Conservation (phyloP, 2,113 vertebrate genomes). For the Etheostoma cragini region DNA sequence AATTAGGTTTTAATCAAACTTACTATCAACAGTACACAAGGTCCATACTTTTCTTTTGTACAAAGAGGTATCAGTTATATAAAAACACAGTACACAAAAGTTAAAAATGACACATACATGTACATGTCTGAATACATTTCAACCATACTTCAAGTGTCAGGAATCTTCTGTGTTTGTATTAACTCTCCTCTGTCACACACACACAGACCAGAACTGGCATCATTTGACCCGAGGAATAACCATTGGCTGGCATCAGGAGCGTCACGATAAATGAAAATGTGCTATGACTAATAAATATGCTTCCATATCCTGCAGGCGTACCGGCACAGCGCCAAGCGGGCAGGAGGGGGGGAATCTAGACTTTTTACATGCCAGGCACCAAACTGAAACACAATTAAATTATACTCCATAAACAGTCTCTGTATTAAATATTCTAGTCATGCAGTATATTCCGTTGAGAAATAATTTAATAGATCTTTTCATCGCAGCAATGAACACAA, state of each 20-base stretch:
- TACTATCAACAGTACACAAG: constrained; percentile 66
- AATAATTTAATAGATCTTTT: constrained; percentile 82
- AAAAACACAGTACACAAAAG: constrained; percentile 75
- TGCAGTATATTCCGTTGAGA: constrained; percentile 79
- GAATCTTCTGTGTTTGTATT: constrained; percentile 64
- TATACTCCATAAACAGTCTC: constrained; percentile 65
- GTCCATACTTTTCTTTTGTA: constrained; percentile 72
- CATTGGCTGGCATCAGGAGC: constrained; percentile 51
- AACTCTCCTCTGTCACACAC: constrained; percentile 31
- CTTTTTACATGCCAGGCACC: constrained; percentile 37
- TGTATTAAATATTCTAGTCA: constrained; percentile 79
- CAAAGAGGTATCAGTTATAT: constrained; percentile 82
- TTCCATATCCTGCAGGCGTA: constrained; percentile 45
- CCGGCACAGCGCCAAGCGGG: constrained; percentile 4
- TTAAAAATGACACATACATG: constrained; percentile 67
- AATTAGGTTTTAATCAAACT: constrained; percentile 58
- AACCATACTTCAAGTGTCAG: constrained; percentile 84
- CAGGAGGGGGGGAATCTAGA: neutral
- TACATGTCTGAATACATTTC: constrained; percentile 75
- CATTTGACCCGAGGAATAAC: constrained; percentile 40
- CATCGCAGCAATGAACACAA: constrained; percentile 5
- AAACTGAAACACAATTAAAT: constrained; percentile 66
- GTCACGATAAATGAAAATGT: constrained; percentile 69
- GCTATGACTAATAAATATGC: constrained; percentile 79
- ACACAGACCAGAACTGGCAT: constrained; percentile 41